phyloP scores from a whole-genome alignment of 2,797 vertebrate genomes.

The Chromis chromis region DNA sequence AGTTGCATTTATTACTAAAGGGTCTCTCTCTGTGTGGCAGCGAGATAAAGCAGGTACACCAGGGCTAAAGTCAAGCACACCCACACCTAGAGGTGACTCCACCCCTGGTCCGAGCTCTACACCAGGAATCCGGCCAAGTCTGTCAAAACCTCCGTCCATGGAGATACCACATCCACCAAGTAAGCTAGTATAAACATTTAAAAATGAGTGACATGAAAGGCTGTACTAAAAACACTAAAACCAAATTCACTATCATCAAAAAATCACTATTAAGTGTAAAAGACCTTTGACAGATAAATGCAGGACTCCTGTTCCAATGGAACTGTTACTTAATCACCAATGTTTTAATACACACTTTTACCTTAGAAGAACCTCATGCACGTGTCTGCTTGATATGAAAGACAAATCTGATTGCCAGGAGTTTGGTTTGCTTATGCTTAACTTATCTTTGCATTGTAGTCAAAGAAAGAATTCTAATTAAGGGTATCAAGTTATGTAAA shows the following conservation, averaged over 20 bases:
- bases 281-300: neutral
- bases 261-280: neutral
- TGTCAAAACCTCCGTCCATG: constrained; percentile 93
- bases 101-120: constrained; percentile 92
- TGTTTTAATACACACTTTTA: neutral
- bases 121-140: constrained; percentile 90
- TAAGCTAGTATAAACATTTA: constrained; percentile 67
- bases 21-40: constrained; percentile 75
- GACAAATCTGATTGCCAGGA: neutral
- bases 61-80: constrained; percentile 93
- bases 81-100: constrained; percentile 94
- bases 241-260: too few species aligned
- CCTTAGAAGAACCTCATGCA: neutral
- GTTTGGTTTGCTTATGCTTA: neutral
- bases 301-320: neutral
- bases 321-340: neutral
- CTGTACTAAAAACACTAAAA: too few species aligned
- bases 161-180: constrained; percentile 94
- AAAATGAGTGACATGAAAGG: neutral
- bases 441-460: neutral
- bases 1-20: constrained; percentile 11
- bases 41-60: constrained; percentile 96
- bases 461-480: neutral
- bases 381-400: neutral
- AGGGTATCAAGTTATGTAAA: neutral